Evolutionary conservation across 2,888 invertebrate species (phyloP), one percentile per base, ranked within the genome.

Genomic region (Harpagoxenus sublaevis): DNA sequence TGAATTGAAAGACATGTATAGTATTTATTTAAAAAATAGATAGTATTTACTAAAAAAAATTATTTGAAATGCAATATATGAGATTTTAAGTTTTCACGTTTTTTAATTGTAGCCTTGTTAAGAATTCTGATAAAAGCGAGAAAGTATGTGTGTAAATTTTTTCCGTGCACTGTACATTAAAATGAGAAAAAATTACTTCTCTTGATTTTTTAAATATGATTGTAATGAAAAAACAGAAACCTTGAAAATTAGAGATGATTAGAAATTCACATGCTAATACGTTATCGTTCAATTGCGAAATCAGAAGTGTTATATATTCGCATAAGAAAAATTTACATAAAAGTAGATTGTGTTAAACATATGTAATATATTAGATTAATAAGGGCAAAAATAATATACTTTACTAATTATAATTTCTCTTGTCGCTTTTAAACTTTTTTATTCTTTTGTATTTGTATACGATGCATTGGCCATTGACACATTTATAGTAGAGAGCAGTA

Each of bases 381-480:
- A 71, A 71, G 39, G 71, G 10, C 39, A 5, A 60, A 57, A 79
- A 57, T 35, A 70, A 71, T 79, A 68, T 70, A 18, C 57, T 39
- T 79, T 45, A 79, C 48, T 39, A 79, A 4, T 70, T 79, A 18
- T 79, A 60, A 60, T 57, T 70, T 79, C 42, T 71, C 9, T 39
- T 71, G 35, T 71, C 23, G 15, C 4, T 70, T 71, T 71, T 57
- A 70, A 70, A 57, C 8, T 1, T 68, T 70, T 79, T 79, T 79
- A 79, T 79, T 68, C 35, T 5, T 78, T 66, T 78, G 45, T 73
- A 74, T 45, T 45, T 48, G 71, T 70, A 28, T 79, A 60, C n/a
- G 79, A 71, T 28, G 71, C 66, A 18, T 78, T 45, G 79, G 70
- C 79, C 66, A 18, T 78, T 45, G 79, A 79, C 79, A 79, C 60